Base-by-base conservation (phyloP, 2,113 vertebrate species). In the Callionymus lyra region DNA sequence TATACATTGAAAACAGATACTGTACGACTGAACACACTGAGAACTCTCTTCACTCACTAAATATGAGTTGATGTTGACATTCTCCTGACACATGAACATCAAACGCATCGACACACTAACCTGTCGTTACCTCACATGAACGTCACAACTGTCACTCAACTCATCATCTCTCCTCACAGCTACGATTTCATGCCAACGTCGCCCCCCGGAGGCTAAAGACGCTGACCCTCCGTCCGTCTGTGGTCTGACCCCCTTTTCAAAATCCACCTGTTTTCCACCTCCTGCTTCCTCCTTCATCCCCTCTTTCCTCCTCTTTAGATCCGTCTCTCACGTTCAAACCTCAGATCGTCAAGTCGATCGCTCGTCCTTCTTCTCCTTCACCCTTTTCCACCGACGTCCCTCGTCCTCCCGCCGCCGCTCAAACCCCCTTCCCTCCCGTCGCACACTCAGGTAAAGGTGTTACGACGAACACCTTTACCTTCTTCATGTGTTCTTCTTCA, bases 321-420 rank as follows among this genome's bases (percentile, higher is more conserved):
- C 65, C 16, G 11, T 55, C 65, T 31, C 76, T 78, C 32, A 32
- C 71, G 44, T 82, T 83, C 61, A 65, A 58, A 50, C 78, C 81
- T 63, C 78, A 79, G 16, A 16, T 77, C 18, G 60, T 80, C 18
- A 68, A 73, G 19, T 43, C 72, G 6, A 10, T 73, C 4, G 16
- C 41, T 10, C 72, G 77, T 1, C 78, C 75, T 9, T 45, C 71
- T n/a, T 80, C 84, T 41, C 76, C 75, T 6, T 76, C 81, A 37
- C 77, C 76, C 31, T 63, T 73, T 38, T 39, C 55, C 12, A 19
- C 39, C 38, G 68, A 70, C 35, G 52, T 34, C 1, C 43, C 51
- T 53, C 50, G 53, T 21, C 47, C 47, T 18, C 51, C 57, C 11
- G 2, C 33, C 13, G 44, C 52, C 4, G 33, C 56, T 39, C 41